A percentile compares a stretch with the other conserved stretches of the same genome.
Conservation (phyloP, 2,888 invertebrate species). For the Macaria liturata region DNA sequence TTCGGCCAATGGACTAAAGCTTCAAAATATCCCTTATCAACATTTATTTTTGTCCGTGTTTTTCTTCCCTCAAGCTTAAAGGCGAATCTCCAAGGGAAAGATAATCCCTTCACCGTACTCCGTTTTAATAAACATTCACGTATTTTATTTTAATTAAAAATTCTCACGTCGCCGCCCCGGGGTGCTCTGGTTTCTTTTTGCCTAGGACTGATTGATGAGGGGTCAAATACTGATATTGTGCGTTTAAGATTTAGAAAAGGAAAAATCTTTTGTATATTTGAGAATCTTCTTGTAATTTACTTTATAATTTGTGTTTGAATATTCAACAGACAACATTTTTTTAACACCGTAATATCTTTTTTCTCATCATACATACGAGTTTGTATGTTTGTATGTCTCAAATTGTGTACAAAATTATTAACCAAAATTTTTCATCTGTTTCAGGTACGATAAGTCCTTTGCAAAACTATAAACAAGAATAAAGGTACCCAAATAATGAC, state of each 20-base stretch:
- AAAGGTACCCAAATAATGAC: not conserved
- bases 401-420: too few relatives aligned
- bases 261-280: too few relatives aligned
- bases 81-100: slow-evolving; percentile 36
- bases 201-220: slow-evolving; percentile 12
- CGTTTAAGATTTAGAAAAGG: too few relatives aligned
- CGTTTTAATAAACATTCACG: slow-evolving; percentile 56
- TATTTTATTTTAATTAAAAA: slow-evolving; percentile 68
- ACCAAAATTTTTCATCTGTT: slow-evolving; percentile 2
- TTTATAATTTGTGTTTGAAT: too few relatives aligned
- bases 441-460: slow-evolving; percentile 3
- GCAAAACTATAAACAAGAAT: not conserved
- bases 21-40: too few relatives aligned
- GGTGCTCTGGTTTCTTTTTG: slow-evolving; percentile 22
- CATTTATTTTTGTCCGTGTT: too few relatives aligned
- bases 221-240: not conserved
- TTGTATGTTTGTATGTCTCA: too few relatives aligned
- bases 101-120: slow-evolving; percentile 55
- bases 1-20: too few relatives aligned
- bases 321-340: too few relatives aligned
- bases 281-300: too few relatives aligned
- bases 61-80: slow-evolving; percentile 1
- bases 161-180: slow-evolving; percentile 44
- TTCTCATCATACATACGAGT: too few relatives aligned
- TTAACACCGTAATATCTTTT: too few relatives aligned